A percentile compares a stretch with the other conserved stretches of the same genome.
phyloP scores from a whole-genome alignment of 2,797 vertebrate species.

The Leuciscus waleckii region DNA sequence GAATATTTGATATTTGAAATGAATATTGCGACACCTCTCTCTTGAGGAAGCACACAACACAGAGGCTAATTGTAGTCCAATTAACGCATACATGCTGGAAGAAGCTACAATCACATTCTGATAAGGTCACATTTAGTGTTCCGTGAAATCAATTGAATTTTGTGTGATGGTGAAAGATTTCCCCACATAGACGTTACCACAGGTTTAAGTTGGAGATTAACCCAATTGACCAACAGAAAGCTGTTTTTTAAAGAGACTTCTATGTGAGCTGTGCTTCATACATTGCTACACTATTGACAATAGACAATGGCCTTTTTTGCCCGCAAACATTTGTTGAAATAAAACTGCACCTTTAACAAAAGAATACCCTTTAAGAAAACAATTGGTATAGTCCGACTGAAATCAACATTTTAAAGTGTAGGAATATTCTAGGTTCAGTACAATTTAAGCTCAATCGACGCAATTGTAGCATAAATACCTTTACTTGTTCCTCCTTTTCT shows the following conservation, averaged over 20 bases:
- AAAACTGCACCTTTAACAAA: neutral
- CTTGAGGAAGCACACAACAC: neutral
- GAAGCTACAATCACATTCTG: neutral
- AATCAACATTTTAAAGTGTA: neutral
- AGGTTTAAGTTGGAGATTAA: neutral
- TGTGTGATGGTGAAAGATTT: neutral
- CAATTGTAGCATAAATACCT: neutral
- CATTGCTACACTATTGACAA: neutral
- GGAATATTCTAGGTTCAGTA: too few relatives aligned
- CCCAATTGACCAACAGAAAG: neutral
- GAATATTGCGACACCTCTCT: neutral
- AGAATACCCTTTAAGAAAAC: too few relatives aligned
- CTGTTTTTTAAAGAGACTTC: neutral
- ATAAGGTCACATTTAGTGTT: neutral
- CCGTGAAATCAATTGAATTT: neutral
- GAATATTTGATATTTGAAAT: neutral
- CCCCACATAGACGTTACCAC: neutral
- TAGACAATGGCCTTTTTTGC: neutral
- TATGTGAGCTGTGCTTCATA: neutral
- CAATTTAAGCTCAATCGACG: neutral
- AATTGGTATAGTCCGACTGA: neutral
- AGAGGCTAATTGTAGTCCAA: neutral
- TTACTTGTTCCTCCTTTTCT: neutral
- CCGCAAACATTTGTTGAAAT: neutral
- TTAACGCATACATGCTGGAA: neutral